Evolutionary conservation across 2,888 invertebrate genomes (phyloP).

Genomic region (Galerucella calmariensis): DNA sequence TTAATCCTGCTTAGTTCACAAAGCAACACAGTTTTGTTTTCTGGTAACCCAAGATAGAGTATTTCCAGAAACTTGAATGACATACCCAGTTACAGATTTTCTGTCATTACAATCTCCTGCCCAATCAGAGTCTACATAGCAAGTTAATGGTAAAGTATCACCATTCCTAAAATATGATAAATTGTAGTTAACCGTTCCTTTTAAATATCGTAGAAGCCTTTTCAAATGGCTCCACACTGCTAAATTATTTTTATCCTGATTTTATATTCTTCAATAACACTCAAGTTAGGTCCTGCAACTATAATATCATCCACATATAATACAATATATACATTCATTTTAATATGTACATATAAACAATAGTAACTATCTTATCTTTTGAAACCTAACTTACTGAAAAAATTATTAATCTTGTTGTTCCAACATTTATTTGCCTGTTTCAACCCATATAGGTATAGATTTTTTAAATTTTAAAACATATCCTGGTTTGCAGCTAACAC

Average conservation of each 20-base stretch:
- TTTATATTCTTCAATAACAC: too few species aligned
- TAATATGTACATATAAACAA: too few species aligned
- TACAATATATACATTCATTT: too few species aligned
- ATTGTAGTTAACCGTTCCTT: too few species aligned
- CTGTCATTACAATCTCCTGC: conserved; percentile 27
- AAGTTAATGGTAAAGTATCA: conserved; percentile 10
- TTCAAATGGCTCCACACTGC: background rate
- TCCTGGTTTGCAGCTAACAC: background rate
- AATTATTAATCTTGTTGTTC: too few species aligned
- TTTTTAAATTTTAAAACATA: background rate
- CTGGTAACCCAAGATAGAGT: conserved; percentile 52
- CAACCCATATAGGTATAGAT: background rate
- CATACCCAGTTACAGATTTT: conserved; percentile 66
- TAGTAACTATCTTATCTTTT: too few species aligned
- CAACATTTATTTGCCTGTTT: too few species aligned
- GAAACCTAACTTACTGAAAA: too few species aligned
- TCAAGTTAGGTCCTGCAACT: too few species aligned
- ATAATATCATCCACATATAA: too few species aligned
- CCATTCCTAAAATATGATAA: background rate
- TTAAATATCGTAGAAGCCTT: background rate
- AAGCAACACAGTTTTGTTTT: conserved; percentile 39
- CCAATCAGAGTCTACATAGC: conserved; percentile 39
- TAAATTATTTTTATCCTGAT: background rate
- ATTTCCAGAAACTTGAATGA: conserved; percentile 45
- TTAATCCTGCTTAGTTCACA: conserved; percentile 40